Evolutionary conservation across 2,113 vertebrate species (phyloP).

Genomic region (Chinchilla lanigera): DNA sequence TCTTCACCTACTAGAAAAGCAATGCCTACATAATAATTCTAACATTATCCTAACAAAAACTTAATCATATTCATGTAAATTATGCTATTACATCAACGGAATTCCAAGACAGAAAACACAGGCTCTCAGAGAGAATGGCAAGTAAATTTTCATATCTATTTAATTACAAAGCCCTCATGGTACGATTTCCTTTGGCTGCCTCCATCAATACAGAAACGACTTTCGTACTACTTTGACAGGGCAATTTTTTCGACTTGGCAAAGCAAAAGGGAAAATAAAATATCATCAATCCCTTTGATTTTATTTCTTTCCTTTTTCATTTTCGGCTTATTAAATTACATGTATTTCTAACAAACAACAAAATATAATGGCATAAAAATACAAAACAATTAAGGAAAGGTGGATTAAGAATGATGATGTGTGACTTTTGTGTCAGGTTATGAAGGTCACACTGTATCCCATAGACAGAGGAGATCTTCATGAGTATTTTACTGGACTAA

Average conservation of each 20-base stretch:
- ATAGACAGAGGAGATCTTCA: not conserved
- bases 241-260: slow-evolving; percentile 34
- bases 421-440: not conserved
- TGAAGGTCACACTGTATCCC: not conserved
- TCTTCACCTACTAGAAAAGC: slow-evolving; percentile 35
- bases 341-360: slow-evolving; percentile 33
- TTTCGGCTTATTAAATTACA: slow-evolving; percentile 56
- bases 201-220: slow-evolving; percentile 24
- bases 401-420: not conserved
- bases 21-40: slow-evolving; percentile 10
- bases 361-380: slow-evolving; percentile 53
- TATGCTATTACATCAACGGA: not conserved
- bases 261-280: slow-evolving; percentile 58
- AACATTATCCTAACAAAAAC: slow-evolving; percentile 49
- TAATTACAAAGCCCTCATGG: slow-evolving; percentile 31
- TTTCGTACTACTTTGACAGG: slow-evolving; percentile 23
- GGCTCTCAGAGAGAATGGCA: slow-evolving; percentile 18
- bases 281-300: slow-evolving; percentile 54
- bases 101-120: slow-evolving; percentile 56
- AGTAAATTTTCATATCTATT: slow-evolving; percentile 51
- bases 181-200: slow-evolving; percentile 26
- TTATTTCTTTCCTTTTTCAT: slow-evolving; percentile 44
- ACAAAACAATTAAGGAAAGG: slow-evolving; percentile 31
- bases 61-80: slow-evolving; percentile 34
- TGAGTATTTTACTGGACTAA: not conserved